Conservation (phyloP, 2,113 vertebrate genomes). For the Pelecanus crispus region DNA sequence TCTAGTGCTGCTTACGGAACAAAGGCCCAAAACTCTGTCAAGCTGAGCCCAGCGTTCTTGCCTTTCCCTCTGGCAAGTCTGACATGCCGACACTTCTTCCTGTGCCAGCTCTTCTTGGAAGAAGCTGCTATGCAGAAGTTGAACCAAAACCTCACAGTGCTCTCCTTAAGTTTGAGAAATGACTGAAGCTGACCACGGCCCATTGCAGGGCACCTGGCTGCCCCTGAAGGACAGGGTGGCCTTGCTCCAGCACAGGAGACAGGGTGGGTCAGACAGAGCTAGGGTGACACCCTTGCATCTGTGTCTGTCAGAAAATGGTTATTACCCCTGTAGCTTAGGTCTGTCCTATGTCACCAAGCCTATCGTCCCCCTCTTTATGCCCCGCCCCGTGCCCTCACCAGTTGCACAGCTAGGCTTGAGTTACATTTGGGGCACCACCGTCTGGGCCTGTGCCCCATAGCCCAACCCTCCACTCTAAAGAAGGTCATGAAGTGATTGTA, state of each 20-base stretch:
- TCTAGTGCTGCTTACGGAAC: neutral
- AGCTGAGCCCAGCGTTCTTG: neutral
- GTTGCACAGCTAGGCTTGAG: constrained; percentile 47
- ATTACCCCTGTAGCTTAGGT: constrained; percentile 10
- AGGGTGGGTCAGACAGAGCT: neutral
- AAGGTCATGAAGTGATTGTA: constrained; percentile 45
- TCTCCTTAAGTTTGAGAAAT: neutral
- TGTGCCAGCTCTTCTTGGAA: neutral
- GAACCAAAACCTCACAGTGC: neutral
- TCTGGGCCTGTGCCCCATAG: constrained; percentile 5
- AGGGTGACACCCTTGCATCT: neutral
- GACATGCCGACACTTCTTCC: neutral
- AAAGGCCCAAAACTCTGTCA: neutral
- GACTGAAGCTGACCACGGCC: neutral
- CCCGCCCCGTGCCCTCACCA: neutral
- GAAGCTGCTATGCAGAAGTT: constrained; percentile 20
- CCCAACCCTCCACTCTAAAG: constrained; percentile 27
- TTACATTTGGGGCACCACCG: neutral
- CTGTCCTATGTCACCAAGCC: neutral
- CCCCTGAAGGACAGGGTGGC: neutral
- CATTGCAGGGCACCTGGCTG: neutral
- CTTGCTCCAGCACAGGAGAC: neutral
- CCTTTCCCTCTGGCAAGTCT: neutral
- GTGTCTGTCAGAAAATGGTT: neutral
- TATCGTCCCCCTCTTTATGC: neutral